Conservation (phyloP, 2,113 vertebrate species). For the Pteropus alecto region DNA sequence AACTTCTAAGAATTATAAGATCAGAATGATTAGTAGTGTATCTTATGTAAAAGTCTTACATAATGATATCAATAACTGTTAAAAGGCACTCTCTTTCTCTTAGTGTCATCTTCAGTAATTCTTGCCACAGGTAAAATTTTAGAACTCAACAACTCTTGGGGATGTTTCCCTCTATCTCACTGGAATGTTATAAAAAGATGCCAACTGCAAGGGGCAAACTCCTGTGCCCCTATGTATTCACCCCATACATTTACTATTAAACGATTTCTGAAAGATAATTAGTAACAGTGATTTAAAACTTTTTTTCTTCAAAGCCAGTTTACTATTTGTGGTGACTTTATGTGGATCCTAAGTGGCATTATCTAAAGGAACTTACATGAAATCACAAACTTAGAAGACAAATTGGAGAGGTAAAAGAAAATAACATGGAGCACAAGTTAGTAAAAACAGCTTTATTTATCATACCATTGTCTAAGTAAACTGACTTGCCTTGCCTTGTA, state of each 20-base stretch:
- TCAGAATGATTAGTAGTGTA: neutral
- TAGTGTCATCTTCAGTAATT: neutral
- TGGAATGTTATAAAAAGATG: neutral
- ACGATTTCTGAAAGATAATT: slow-evolving; percentile 1
- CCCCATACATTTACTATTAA: neutral
- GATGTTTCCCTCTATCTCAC: neutral
- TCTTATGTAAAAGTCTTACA: neutral
- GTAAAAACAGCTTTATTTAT: neutral
- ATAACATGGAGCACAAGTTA: neutral
- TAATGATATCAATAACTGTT: neutral
- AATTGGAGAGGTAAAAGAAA: neutral
- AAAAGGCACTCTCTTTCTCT: neutral
- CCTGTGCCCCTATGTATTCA: neutral
- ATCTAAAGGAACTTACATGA: neutral
- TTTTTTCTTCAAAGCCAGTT: slow-evolving; percentile 31
- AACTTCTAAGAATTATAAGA: neutral
- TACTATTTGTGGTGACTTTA: neutral
- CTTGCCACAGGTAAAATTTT: slow-evolving; percentile 21
- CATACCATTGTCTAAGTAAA: neutral
- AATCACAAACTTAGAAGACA: neutral
- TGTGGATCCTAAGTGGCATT: neutral
- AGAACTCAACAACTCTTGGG: neutral
- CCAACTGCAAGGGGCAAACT: neutral
- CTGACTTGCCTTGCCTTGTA: neutral
- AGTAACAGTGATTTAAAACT: neutral